phyloP scores from a whole-genome alignment of 2,113 vertebrate species.

The Campylorhamphus procurvoides region DNA sequence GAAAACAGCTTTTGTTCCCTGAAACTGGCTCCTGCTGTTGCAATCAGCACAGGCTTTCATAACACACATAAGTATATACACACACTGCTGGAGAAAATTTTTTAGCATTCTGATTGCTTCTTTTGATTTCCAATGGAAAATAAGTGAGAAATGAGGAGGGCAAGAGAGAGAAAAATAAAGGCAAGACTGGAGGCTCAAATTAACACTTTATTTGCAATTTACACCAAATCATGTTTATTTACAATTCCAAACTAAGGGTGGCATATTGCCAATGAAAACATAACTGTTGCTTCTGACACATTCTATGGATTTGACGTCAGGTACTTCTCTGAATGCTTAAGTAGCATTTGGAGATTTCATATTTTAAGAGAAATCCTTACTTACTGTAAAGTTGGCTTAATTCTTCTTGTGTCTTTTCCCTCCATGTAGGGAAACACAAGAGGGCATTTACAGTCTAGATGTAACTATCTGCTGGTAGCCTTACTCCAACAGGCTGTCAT shows the following conservation, averaged over 20 bases:
- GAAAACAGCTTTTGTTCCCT: constrained; percentile 58
- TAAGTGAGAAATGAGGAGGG: background rate
- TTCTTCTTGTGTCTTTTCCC: background rate
- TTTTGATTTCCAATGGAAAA: constrained; percentile 25
- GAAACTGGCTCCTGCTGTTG: constrained; percentile 61
- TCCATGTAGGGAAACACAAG: background rate
- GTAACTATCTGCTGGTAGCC: background rate
- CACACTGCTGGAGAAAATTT: constrained; percentile 47
- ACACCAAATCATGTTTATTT: background rate
- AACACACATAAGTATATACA: constrained; percentile 13
- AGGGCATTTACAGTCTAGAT: background rate
- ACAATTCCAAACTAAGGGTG: background rate
- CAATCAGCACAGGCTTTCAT: constrained; percentile 59
- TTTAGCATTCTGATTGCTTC: constrained; percentile 25
- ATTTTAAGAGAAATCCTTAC: background rate
- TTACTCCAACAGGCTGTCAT: background rate
- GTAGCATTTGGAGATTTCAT: background rate
- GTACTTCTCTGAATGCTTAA: background rate
- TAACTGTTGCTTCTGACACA: background rate
- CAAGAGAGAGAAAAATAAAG: background rate
- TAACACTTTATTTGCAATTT: background rate
- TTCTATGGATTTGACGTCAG: background rate
- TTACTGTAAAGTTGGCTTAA: background rate
- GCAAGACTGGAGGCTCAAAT: background rate
- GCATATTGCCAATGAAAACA: background rate